Percentiles rank a stretch among this genome's conserved stretches.
Conservation (phyloP, 2,888 invertebrate genomes). For the Schizotus pectinicornis region DNA sequence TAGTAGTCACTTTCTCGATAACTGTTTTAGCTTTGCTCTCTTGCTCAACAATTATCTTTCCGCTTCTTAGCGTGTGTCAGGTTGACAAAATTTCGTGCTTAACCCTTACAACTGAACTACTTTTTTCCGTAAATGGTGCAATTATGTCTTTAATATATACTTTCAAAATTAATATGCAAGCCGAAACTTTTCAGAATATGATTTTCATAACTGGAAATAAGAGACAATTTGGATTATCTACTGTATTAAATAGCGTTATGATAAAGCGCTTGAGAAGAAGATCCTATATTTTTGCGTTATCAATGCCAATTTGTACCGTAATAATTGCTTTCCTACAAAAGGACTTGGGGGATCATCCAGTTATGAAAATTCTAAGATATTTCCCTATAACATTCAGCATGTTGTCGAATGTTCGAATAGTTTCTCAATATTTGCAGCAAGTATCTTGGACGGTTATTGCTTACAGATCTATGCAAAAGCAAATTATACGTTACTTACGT, state of each 20-base stretch:
- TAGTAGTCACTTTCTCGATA: too few relatives aligned
- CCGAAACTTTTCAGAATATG: too few relatives aligned
- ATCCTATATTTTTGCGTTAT: background rate
- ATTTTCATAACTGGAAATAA: too few relatives aligned
- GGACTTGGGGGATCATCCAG: background rate
- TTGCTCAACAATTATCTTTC: background rate
- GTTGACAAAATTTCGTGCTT: background rate
- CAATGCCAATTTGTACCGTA: too few relatives aligned
- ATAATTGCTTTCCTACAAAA: too few relatives aligned
- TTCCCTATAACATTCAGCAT: background rate
- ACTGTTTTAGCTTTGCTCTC: too few relatives aligned
- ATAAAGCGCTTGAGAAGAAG: too few relatives aligned
- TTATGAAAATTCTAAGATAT: background rate
- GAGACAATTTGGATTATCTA: too few relatives aligned
- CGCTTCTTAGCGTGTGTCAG: background rate
- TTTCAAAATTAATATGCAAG: too few relatives aligned
- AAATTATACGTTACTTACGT: background rate
- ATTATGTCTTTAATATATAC: background rate
- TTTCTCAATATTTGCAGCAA: background rate
- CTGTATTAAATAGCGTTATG: too few relatives aligned
- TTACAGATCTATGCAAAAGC: background rate
- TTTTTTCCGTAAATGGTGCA: background rate
- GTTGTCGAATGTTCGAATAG: background rate
- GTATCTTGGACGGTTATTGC: background rate
- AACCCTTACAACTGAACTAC: background rate